phyloP scores from a whole-genome alignment of 2,113 vertebrate genomes.

The Trematocara nigrifrons region DNA sequence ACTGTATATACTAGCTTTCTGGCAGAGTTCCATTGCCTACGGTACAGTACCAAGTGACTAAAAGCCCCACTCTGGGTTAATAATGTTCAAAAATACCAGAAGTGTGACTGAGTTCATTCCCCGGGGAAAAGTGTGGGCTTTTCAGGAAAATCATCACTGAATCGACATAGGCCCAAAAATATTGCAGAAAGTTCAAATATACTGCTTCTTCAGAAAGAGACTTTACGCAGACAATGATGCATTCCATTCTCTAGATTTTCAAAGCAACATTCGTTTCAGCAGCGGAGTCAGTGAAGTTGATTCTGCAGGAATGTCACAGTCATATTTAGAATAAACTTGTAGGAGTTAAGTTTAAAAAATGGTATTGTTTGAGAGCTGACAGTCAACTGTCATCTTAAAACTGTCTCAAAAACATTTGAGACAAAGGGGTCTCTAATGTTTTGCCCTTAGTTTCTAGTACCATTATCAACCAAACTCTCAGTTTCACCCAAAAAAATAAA shows the following conservation, averaged over 20 bases:
- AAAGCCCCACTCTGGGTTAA: constrained; percentile 37
- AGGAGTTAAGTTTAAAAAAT: not conserved
- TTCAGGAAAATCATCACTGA: constrained; percentile 24
- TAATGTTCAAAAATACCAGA: constrained; percentile 59
- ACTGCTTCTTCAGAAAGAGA: not conserved
- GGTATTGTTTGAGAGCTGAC: not conserved
- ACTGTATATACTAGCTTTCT: constrained; percentile 27
- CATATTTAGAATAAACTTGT: not conserved
- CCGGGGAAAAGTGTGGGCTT: constrained; percentile 45
- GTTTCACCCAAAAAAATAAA: not conserved
- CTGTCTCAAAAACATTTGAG: not conserved
- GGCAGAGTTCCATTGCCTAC: constrained; percentile 42
- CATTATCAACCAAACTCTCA: not conserved
- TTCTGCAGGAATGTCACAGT: not conserved
- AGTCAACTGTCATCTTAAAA: not conserved
- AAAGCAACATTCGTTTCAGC: not conserved
- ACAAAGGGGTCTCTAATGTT: not conserved
- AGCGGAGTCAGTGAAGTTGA: not conserved
- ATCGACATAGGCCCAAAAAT: constrained; percentile 18
- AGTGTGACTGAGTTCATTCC: constrained; percentile 39
- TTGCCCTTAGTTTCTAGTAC: not conserved
- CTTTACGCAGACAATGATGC: not conserved
- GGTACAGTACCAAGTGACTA: constrained; percentile 49
- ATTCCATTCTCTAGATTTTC: not conserved
- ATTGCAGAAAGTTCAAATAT: constrained; percentile 1